phyloP scores from a whole-genome alignment of 2,113 vertebrate species.

The Miniopterus natalensis region DNA sequence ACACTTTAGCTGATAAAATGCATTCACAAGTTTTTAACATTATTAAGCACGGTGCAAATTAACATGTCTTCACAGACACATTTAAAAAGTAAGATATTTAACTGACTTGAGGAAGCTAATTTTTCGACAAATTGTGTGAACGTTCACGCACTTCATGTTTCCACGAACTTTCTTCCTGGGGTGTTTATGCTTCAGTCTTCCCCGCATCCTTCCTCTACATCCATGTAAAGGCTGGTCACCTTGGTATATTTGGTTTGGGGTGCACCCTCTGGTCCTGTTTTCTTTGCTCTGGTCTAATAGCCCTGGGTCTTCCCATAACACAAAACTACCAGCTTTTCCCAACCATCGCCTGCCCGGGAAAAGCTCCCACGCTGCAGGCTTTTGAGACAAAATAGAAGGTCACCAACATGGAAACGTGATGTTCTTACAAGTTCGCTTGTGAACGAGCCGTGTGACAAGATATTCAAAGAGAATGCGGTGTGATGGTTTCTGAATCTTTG shows the following conservation, averaged over 20 bases:
- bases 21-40: constrained; percentile 57
- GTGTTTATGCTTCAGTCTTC: background rate
- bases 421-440: background rate
- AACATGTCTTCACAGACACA: constrained; percentile 18
- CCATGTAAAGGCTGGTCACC: background rate
- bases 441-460: background rate
- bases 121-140: background rate
- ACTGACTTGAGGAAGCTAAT: background rate
- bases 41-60: constrained; percentile 62
- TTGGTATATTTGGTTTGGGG: background rate
- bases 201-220: background rate
- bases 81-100: constrained; percentile 31
- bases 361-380: background rate
- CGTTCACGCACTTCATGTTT: background rate
- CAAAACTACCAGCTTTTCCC: background rate
- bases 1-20: constrained; percentile 62
- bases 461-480: background rate
- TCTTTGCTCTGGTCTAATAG: background rate
- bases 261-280: background rate
- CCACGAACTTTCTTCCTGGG: background rate
- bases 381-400: constrained; percentile 1
- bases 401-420: background rate
- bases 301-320: background rate
- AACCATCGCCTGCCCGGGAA: background rate
- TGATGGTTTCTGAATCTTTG: background rate